Conservation (phyloP, 2,888 invertebrate genomes). For the Blastobasis adustella region DNA sequence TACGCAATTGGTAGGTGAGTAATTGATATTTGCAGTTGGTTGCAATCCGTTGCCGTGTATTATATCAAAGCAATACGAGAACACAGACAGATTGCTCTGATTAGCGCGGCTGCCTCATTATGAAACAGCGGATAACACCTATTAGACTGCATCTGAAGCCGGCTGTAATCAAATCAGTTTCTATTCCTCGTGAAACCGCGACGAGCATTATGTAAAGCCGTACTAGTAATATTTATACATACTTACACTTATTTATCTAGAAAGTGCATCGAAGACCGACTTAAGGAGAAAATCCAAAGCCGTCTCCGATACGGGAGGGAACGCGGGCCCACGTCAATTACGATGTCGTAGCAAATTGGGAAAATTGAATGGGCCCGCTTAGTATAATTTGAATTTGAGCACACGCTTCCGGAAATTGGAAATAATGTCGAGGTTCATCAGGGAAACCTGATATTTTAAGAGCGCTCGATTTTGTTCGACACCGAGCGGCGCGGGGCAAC, state of each 20-base stretch:
- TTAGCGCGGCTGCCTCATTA: conserved; percentile 9
- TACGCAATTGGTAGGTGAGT: neutral
- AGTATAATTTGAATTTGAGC: conserved; percentile 15
- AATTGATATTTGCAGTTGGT: too few species aligned
- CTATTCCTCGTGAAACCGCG: conserved; percentile 20
- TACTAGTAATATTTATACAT: too few species aligned
- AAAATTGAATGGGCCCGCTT: conserved; percentile 27
- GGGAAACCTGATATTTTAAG: too few species aligned
- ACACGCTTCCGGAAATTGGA: neutral
- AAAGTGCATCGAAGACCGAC: too few species aligned
- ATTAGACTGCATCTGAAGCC: conserved; percentile 16
- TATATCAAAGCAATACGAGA: too few species aligned
- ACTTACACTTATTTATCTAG: too few species aligned
- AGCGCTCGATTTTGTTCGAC: too few species aligned
- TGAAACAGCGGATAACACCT: conserved; percentile 33
- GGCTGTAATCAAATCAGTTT: conserved; percentile 32
- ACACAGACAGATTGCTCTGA: neutral
- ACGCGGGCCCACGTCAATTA: conserved; percentile 24
- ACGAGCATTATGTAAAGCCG: too few species aligned
- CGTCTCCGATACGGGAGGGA: too few species aligned
- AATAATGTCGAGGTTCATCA: neutral
- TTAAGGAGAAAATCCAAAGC: too few species aligned
- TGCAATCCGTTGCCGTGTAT: too few species aligned
- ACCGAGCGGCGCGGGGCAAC: too few species aligned
- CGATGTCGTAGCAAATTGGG: conserved; percentile 26